Conservation (phyloP, 2,113 vertebrate genomes). For the Phalacrocorax aristotelis region DNA sequence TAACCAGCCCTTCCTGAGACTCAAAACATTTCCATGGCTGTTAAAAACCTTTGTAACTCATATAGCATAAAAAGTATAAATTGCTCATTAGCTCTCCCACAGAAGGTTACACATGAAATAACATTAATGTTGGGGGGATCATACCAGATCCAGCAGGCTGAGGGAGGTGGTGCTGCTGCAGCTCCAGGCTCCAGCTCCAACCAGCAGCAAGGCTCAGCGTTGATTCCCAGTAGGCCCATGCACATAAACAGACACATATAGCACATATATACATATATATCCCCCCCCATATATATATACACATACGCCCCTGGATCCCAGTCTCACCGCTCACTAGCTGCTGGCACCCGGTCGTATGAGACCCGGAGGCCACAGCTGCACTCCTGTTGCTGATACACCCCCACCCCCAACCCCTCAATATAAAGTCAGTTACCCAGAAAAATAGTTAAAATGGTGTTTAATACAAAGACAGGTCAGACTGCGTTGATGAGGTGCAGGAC, state of each 20-base stretch:
- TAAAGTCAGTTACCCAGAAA: background rate
- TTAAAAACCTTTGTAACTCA: background rate
- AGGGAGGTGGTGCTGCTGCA: background rate
- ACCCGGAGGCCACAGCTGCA: background rate
- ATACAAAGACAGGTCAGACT: background rate
- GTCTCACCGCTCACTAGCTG: background rate
- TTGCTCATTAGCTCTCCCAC: background rate
- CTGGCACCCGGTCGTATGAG: background rate
- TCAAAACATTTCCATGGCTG: background rate
- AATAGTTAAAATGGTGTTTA: background rate
- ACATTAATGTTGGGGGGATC: background rate
- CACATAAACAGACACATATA: background rate
- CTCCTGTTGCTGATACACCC: background rate
- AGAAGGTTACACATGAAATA: background rate
- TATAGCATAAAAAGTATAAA: background rate
- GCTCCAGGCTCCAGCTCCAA: background rate
- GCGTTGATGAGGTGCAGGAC: background rate
- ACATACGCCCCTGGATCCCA: background rate
- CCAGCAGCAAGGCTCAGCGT: background rate
- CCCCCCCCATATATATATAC: accelerated
- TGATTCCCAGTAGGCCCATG: background rate
- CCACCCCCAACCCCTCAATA: background rate
- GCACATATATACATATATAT: accelerated
- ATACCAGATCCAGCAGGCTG: background rate
- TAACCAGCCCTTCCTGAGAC: background rate